phyloP scores from a whole-genome alignment of 2,888 invertebrate species.

The Lottia gigantea region DNA sequence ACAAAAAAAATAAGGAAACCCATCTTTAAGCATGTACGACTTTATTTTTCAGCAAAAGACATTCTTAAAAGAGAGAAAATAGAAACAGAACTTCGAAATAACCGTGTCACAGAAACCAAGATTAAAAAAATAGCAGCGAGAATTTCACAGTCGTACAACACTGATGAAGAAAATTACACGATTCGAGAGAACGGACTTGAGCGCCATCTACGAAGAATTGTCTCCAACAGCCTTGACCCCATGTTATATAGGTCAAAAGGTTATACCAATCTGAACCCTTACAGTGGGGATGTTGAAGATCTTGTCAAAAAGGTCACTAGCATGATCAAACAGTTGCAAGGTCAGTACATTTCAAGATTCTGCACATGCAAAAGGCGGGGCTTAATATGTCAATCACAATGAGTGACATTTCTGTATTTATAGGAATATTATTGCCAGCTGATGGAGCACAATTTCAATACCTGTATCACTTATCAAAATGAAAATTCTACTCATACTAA shows the following conservation, averaged over 20 bases:
- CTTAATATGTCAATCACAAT: no score
- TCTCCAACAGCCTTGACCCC: conserved; percentile 18
- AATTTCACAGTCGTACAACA: conserved; percentile 24
- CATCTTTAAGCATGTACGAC: no score
- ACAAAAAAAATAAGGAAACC: no score
- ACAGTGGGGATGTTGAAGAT: conserved; percentile 15
- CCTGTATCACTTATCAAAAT: no score
- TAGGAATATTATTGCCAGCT: no score
- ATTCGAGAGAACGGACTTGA: conserved; percentile 8
- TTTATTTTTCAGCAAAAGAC: conserved; percentile 19
- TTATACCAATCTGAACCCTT: conserved; percentile 18
- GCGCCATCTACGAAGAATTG: conserved; percentile 13
- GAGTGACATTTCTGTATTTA: no score
- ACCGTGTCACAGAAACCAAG: conserved; percentile 32
- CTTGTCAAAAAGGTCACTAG: conserved; percentile 18
- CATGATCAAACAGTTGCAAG: conserved; percentile 18
- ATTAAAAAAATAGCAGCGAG: conserved; percentile 28
- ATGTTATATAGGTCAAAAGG: conserved; percentile 14
- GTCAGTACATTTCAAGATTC: neutral
- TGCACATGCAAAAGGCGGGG: no score
- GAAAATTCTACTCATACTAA: no score
- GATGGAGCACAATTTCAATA: no score
- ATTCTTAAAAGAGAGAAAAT: conserved; percentile 28
- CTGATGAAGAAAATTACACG: neutral
- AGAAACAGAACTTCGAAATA: conserved; percentile 27